Base-by-base conservation (phyloP, 2,113 vertebrate genomes). In the Desmodus rotundus region DNA sequence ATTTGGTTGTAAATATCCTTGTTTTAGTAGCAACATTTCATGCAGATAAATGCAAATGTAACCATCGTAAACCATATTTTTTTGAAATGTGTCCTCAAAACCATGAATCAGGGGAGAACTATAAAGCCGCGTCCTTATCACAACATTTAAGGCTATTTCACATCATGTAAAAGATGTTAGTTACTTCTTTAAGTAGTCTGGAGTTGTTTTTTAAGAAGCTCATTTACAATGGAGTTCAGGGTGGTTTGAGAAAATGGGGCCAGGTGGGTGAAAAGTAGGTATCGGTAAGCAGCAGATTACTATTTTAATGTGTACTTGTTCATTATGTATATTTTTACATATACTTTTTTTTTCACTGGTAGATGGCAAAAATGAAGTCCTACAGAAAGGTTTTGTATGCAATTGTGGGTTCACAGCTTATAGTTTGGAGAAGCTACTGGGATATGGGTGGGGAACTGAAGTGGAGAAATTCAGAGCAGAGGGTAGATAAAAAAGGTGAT, bases 1-100 rank as follows among this genome's bases (percentile, higher is more conserved):
- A 96, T 77, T 94, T 19, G 70, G 94, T 97, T 97, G 83, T 96
- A 98, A 95, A 97, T 92, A 54, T 91, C 95, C 97, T 97, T 96
- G 17, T 81, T 97, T 98, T 76, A 95, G 86, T 97, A 97, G 93
- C 96, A 97, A 96, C 95, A 98, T 98, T 97, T 98, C 96, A 96
- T 45, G 94, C 47, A 96, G 97, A 98, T 96, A 0, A 3, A 96
- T 96, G 97, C 97, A 98, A 98, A 97, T 97, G 90, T 95, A 96
- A 95, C 67, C 73, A 76, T 89, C 87, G 81, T 89, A 97, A 97
- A 89, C 81, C 50, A 24, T 70, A 45, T 92, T 89, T 97, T 96
- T 93, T 86, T 93, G 76, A 61, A 77, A 86, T 77, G 43, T 96
- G 93, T 54, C 95, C 93, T 96, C 1, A 33, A 96, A 97, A 89